phyloP scores from a whole-genome alignment of 1,140 invertebrate species.

The Drosophila orosa region DNA sequence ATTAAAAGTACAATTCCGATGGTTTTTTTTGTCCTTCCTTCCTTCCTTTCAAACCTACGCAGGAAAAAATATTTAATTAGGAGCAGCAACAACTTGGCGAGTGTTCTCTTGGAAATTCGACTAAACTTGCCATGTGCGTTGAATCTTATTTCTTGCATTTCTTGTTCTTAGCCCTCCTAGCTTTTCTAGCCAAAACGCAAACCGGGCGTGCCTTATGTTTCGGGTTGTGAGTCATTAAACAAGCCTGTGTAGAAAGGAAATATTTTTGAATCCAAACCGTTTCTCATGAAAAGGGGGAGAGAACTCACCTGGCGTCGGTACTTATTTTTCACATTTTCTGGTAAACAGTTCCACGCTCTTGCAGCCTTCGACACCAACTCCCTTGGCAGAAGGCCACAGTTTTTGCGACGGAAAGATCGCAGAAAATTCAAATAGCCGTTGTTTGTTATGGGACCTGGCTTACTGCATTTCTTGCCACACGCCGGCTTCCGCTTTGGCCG shows the following conservation, averaged over 20 bases:
- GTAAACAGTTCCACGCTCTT: background rate
- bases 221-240: background rate
- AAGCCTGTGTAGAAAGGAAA: background rate
- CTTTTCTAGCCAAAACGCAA: too few species aligned
- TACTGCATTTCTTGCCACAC: slow-evolving; percentile 1
- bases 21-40: background rate
- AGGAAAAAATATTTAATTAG: too few species aligned
- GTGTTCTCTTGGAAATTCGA: too few species aligned
- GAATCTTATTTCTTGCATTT: background rate
- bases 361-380: slow-evolving; percentile 12
- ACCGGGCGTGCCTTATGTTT: background rate
- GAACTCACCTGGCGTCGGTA: slow-evolving; percentile 18
- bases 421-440: slow-evolving; percentile 28
- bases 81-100: too few species aligned
- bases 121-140: background rate
- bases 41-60: slow-evolving; percentile 3
- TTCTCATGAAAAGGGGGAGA: too few species aligned
- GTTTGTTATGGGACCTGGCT: slow-evolving; percentile 21
- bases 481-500: background rate
- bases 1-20: background rate
- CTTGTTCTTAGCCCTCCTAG: background rate
- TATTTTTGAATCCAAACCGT: too few species aligned
- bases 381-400: slow-evolving; percentile 14
- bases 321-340: slow-evolving; percentile 6
- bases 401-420: slow-evolving; percentile 1